Conservation (phyloP, 92 coral and sea anemone genomes). For the Porites lobata region DNA sequence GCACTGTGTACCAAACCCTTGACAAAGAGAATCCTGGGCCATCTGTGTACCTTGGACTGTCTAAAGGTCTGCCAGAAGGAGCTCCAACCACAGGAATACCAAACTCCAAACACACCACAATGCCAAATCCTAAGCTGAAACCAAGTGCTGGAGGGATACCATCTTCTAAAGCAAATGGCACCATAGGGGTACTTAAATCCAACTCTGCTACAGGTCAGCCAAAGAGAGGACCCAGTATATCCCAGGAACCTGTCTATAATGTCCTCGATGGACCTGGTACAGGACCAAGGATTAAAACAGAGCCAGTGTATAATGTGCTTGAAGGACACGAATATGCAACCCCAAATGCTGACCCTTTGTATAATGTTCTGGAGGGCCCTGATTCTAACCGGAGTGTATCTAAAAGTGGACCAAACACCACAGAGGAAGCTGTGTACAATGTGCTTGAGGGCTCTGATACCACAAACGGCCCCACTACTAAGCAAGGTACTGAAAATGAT, state of each 20-base stretch:
- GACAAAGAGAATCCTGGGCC: slow-evolving; percentile 10
- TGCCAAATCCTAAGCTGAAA: not conserved
- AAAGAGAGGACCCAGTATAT: not conserved
- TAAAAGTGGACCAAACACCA: not conserved
- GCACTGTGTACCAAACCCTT: slow-evolving; percentile 30
- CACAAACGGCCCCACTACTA: not conserved
- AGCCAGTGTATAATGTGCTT: slow-evolving; percentile 46
- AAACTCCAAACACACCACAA: not conserved
- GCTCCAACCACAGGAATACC: not conserved
- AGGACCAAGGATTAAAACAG: slow-evolving; percentile 29
- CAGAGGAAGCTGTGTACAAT: slow-evolving; percentile 62
- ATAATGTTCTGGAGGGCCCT: not conserved
- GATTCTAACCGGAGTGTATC: not conserved
- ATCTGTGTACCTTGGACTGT: slow-evolving; percentile 9
- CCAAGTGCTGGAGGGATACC: slow-evolving; percentile 7
- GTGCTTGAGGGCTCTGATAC: slow-evolving; percentile 42
- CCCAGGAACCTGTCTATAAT: slow-evolving; percentile 28
- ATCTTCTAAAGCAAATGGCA: slow-evolving; percentile 10
- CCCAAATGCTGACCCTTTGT: slow-evolving; percentile 5
- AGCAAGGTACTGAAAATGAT: not conserved
- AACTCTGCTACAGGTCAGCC: slow-evolving; percentile 27
- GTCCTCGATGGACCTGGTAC: slow-evolving; percentile 21
- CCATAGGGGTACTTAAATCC: not conserved
- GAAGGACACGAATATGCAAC: slow-evolving; percentile 23
- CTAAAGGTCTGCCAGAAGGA: not conserved